A percentile compares a stretch with the other conserved stretches of the same genome.
These are phyloP conservation scores for Apeltes quadracus DNA, from an alignment of 2,113 vertebrate species.

Conservation along the genomic window DNA sequence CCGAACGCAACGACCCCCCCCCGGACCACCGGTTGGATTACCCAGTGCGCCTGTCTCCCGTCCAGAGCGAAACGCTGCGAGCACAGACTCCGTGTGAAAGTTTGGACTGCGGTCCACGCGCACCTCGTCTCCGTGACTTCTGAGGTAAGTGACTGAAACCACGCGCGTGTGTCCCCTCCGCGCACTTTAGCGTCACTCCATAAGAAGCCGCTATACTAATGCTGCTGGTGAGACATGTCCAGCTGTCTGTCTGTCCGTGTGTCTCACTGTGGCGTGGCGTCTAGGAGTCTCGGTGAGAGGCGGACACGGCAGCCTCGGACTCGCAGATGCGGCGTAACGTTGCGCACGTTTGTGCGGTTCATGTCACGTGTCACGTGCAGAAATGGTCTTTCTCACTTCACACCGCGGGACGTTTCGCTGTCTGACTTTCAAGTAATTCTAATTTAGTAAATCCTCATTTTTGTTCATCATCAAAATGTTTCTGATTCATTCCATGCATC, in stretches of 20 bases:
- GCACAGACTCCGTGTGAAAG: slow-evolving; percentile 28
- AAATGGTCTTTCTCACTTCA: too few species aligned
- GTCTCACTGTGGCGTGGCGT: slow-evolving; percentile 68
- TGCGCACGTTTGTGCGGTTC: slow-evolving; percentile 47
- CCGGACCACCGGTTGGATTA: slow-evolving; percentile 38
- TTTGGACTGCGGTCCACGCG: slow-evolving; percentile 43
- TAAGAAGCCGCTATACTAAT: slow-evolving; percentile 40
- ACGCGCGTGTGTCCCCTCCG: neutral
- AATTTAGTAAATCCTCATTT: too few species aligned
- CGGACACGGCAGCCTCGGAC: slow-evolving; percentile 52
- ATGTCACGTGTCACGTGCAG: too few species aligned
- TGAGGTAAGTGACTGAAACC: slow-evolving; percentile 67
- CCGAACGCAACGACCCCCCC: slow-evolving; percentile 29
- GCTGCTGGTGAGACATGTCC: slow-evolving; percentile 51
- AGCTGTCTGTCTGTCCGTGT: slow-evolving; percentile 32
- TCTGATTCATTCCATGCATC: neutral
- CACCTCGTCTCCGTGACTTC: slow-evolving; percentile 55
- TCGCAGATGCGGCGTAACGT: slow-evolving; percentile 56
- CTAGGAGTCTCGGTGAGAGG: slow-evolving; percentile 71
- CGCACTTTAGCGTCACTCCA: slow-evolving; percentile 22
- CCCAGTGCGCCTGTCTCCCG: slow-evolving; percentile 10
- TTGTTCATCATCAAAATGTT: slow-evolving; percentile 25
- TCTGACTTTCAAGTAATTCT: too few species aligned
- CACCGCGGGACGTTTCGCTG: neutral
- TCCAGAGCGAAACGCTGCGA: neutral